Evolutionary conservation across 2,888 invertebrate species (phyloP).

Genomic region (Phanerotoma sp.): DNA sequence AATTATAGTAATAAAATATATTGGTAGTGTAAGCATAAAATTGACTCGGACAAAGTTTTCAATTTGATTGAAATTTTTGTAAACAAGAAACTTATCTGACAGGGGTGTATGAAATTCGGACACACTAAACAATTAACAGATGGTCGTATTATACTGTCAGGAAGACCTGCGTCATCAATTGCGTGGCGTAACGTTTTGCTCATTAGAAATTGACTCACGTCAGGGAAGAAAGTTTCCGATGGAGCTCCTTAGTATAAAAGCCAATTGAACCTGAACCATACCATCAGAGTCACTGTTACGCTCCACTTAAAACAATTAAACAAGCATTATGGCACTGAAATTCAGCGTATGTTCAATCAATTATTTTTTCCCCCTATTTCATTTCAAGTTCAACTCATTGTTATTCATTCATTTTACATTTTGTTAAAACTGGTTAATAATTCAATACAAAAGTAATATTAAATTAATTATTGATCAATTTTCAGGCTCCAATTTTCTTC

Average conservation of each 20-base stretch:
- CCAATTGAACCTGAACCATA: conserved; percentile 23
- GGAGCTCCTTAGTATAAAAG: conserved; percentile 36
- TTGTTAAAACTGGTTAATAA: no score
- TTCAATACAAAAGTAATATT: no score
- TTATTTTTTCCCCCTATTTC: neutral
- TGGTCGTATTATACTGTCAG: neutral
- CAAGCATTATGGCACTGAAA: conserved; percentile 36
- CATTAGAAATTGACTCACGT: conserved; percentile 38
- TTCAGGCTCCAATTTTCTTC: conserved; percentile 31
- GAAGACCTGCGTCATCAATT: conserved; percentile 4
- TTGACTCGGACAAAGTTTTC: no score
- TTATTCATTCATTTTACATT: no score
- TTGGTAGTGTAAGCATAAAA: no score
- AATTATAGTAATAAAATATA: no score
- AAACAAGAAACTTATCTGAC: no score
- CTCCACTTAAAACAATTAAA: conserved; percentile 26
- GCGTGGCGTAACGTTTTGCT: conserved; percentile 25
- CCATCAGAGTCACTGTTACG: conserved; percentile 27
- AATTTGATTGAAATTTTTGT: no score
- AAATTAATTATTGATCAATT: conserved; percentile 1
- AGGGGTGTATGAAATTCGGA: no score
- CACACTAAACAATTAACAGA: neutral
- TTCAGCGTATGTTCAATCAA: conserved; percentile 31
- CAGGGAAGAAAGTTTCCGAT: conserved; percentile 37
- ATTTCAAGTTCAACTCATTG: no score